Base-by-base conservation (phyloP, 2,888 invertebrate species). In the Sesamia inferens region DNA sequence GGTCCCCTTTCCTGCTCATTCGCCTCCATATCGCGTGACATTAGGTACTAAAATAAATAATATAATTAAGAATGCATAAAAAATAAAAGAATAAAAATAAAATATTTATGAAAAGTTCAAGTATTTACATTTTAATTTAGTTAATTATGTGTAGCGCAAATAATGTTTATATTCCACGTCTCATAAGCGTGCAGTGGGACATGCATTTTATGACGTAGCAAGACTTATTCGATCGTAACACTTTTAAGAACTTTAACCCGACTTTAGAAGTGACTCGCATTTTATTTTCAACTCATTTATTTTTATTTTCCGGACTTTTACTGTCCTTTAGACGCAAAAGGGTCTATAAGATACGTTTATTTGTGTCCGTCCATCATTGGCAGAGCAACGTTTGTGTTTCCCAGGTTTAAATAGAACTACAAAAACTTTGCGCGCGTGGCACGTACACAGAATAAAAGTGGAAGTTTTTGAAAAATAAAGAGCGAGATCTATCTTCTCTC, bases 221-320 rank as follows among this genome's bases (percentile, higher is more conserved):
- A 62, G 69, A 68, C 81, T 71, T 63, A 81, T 63, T 55, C 54
- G 58, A 13, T 73, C 68, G 82, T 80, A 67, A 80, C 59, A 55
- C 24, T 80, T 78, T 78, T 64, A 64, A 73, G 68, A 82, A 80
- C 82, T 66, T 76, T 62, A 63, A 62, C 42, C 31, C 24, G 58
- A 72, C 39, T 72, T 82, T 16, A 59, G 64, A 47, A 69, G 22
- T 47, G 67, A 69, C 57, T 74, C 55, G 16, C 66, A 31, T 80
- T 78, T 82, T 74, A 67, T 31, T 78, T 74, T 59, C 55, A 54
- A 57, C 24, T 55, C 42, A 48, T 70, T 74, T 78, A 78, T 64
- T 77, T 77, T 72, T 78, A 77, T 77, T 66, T 68, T 62, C 44
- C 22, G 11, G 31, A 58, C 78, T 78, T 81, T 78, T 82, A 82